Base-by-base conservation (phyloP, 2,797 vertebrate species). In the Melanotaenia parkinsoni region DNA sequence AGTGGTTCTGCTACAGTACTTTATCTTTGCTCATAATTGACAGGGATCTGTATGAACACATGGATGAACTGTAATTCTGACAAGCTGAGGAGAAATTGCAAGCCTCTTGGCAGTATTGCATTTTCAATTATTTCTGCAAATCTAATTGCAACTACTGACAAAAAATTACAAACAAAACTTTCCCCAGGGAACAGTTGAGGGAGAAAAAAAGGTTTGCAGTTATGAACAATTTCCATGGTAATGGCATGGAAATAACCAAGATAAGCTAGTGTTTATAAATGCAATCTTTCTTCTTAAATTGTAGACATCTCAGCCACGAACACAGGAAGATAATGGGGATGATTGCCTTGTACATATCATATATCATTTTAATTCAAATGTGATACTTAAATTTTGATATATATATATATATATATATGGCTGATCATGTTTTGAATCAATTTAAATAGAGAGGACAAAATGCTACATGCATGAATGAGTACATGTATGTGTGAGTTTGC, bases 401-500 rank as follows among this genome's bases (percentile, higher is more conserved):
- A n/a, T n/a, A 28, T 26, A 26, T 26, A 26, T 26, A 26, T 26
- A 57, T 18, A 30, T 64, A 1, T 60, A 22, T 53, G 2, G 37
- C 11, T 12, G 51, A 53, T 14, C 3, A 3, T 51, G 1, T 58
- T 63, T 67, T 65, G 14, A 24, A 30, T 68, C 18, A 40, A 26
- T 50, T 58, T 60, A 51, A 37, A 32, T 43, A 50, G 50, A 38
- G 18, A 51, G 28, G 13, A 32, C 30, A 28, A 35, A 9, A 54
- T 59, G 4, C 37, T 56, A 11, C 1, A 38, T 65, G 60, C 37
- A 30, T 67, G 3, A 5, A 30, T 28, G 16, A 4, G 9, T 3
- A 43, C 43, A 16, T 26, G 20, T 16, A 32, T 43, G 38, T 69
- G 58, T 74, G 67, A 61, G 63, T 58, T 40, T 70, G 45, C 70